Conservation (phyloP, 1,140 invertebrate species). For the Drosophila repletoides region DNA sequence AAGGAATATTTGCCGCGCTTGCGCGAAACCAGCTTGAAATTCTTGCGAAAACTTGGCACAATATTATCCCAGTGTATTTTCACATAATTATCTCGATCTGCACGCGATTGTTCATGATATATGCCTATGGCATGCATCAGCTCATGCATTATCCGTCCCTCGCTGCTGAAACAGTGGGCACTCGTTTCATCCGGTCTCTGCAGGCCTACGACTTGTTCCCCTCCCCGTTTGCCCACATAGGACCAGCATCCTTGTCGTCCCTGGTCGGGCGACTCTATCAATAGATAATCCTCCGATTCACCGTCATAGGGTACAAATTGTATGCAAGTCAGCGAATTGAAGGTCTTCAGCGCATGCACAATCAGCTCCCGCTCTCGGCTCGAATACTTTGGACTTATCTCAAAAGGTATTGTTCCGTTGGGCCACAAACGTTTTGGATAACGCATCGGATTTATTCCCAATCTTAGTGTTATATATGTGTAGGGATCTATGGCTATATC, state of each 20-base stretch:
- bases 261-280: slow-evolving; percentile 87
- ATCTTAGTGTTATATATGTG: slow-evolving; percentile 84
- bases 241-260: slow-evolving; percentile 91
- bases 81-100: slow-evolving; percentile 90
- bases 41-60: slow-evolving; percentile 85
- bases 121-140: slow-evolving; percentile 93
- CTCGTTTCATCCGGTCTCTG: slow-evolving; percentile 85
- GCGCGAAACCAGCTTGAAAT: slow-evolving; percentile 87
- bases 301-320: slow-evolving; percentile 86
- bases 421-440: slow-evolving; percentile 86
- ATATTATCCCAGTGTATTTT: slow-evolving; percentile 90
- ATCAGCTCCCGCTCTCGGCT: slow-evolving; percentile 83
- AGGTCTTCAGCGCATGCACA: slow-evolving; percentile 86
- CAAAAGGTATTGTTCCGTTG: slow-evolving; percentile 87
- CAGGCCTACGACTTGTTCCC: slow-evolving; percentile 79
- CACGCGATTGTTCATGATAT: slow-evolving; percentile 92
- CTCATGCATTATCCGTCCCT: slow-evolving; percentile 91
- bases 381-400: slow-evolving; percentile 86
- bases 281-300: slow-evolving; percentile 88
- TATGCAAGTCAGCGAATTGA: slow-evolving; percentile 88
- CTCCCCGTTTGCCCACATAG: slow-evolving; percentile 87
- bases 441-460: slow-evolving; percentile 86
- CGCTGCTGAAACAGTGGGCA: slow-evolving; percentile 86
- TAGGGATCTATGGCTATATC: slow-evolving; percentile 86
- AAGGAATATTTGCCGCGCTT: slow-evolving; percentile 87